Conservation (phyloP, 2,797 vertebrate genomes). For the Synanceia verrucosa region DNA sequence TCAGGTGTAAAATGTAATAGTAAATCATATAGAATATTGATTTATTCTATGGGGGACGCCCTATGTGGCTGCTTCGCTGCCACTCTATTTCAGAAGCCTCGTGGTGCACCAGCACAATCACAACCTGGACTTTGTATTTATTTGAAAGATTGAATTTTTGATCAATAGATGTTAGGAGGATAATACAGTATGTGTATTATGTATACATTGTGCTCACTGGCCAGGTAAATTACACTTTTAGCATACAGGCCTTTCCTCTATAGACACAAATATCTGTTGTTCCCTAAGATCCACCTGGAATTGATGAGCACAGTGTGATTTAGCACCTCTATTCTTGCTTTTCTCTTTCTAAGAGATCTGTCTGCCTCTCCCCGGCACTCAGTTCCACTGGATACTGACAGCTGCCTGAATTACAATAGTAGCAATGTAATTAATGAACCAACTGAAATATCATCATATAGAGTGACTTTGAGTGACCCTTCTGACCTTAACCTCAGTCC, state of each 20-base stretch:
- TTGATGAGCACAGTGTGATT: constrained; percentile 35
- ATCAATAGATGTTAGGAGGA: constrained; percentile 31
- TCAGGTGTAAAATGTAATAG: constrained; percentile 34
- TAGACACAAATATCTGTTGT: constrained; percentile 16
- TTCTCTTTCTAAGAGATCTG: constrained; percentile 26
- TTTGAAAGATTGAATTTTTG: neutral
- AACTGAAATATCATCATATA: constrained; percentile 69
- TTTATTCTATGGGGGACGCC: constrained; percentile 26
- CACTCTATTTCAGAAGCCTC: neutral
- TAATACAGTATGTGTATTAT: constrained; percentile 10
- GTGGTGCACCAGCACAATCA: neutral
- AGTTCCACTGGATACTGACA: constrained; percentile 54
- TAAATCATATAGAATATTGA: constrained; percentile 24
- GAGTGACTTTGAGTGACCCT: constrained; percentile 49
- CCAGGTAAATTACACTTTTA: constrained; percentile 21
- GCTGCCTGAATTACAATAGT: constrained; percentile 60
- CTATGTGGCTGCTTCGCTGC: constrained; percentile 6
- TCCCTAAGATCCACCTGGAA: constrained; percentile 6
- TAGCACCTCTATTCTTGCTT: constrained; percentile 22
- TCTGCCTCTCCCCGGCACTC: constrained; percentile 6
- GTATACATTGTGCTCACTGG: constrained; percentile 2
- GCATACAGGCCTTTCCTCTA: neutral
- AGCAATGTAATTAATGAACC: constrained; percentile 63
- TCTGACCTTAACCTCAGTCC: constrained; percentile 43
- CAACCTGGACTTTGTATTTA: neutral